Evolutionary conservation across 2,888 invertebrate genomes (phyloP).

Genomic region (Rugalucina vietnamica): DNA sequence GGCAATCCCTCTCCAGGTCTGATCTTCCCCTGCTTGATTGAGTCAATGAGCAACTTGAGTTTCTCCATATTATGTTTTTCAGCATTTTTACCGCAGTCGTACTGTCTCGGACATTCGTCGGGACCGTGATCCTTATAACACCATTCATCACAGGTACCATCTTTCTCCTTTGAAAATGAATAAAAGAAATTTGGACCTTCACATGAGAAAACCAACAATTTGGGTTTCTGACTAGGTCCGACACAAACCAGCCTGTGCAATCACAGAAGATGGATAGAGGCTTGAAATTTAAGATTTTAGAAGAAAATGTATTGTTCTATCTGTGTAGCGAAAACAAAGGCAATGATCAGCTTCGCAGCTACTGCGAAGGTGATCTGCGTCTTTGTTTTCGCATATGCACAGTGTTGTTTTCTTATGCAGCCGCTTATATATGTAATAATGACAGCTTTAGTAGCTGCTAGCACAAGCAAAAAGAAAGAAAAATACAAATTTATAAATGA

Average conservation of each 20-base stretch:
- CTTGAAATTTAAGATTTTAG: no score
- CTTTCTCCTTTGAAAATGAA: constrained; percentile 57
- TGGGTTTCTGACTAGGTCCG: no score
- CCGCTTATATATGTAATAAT: background rate
- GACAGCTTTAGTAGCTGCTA: background rate
- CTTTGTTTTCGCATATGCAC: no score
- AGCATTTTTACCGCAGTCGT: constrained; percentile 69
- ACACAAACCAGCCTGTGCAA: no score
- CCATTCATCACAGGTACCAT: constrained; percentile 73
- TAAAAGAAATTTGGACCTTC: background rate
- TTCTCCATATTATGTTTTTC: constrained; percentile 62
- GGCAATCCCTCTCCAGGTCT: constrained; percentile 67
- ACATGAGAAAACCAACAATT: no score
- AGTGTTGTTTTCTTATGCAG: background rate
- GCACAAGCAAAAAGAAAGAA: no score
- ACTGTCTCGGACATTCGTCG: constrained; percentile 67
- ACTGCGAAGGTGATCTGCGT: no score
- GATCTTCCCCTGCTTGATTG: constrained; percentile 64
- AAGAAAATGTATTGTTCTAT: no score
- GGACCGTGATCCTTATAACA: constrained; percentile 69
- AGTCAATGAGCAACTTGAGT: constrained; percentile 66
- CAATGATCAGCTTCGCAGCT: no score
- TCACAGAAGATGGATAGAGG: no score
- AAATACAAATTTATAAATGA: no score
- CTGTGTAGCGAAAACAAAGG: no score